Evolutionary conservation across 2,113 vertebrate species (phyloP).

Genomic region (Elaphurus davidianus): DNA sequence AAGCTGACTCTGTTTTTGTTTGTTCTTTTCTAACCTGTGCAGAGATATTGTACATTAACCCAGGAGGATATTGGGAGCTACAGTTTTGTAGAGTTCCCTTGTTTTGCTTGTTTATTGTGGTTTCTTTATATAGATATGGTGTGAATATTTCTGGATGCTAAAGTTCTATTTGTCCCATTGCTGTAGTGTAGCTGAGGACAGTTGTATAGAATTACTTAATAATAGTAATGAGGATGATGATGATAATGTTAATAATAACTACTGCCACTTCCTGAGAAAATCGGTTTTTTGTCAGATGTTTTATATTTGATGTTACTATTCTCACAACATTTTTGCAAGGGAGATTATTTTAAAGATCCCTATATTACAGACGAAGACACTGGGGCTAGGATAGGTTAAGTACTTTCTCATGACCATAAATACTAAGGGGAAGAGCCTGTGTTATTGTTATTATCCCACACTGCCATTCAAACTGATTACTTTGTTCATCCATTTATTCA

Average conservation of each 20-base stretch:
- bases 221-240: not conserved
- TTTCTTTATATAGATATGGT: not conserved
- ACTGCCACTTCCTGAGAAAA: not conserved
- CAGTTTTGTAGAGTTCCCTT: not conserved
- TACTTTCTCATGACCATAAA: conserved; percentile 4
- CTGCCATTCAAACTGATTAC: not conserved
- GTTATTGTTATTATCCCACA: not conserved
- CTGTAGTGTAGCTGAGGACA: not conserved
- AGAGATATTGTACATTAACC: not conserved
- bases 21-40: not conserved
- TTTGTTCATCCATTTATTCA: conserved; percentile 6
- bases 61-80: not conserved
- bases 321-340: not conserved
- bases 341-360: not conserved
- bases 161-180: not conserved
- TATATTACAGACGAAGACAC: not conserved
- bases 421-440: not conserved
- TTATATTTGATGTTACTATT: not conserved
- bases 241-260: not conserved
- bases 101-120: not conserved
- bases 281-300: not conserved
- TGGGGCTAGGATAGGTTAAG: not conserved
- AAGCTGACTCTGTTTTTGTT: not conserved
- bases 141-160: not conserved
- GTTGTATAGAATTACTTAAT: not conserved